Evolutionary conservation across 53 echinoderm and acorn worm species (phyloP), one percentile per base, ranked within the genome.

Genomic region (Stichopus horrens): DNA sequence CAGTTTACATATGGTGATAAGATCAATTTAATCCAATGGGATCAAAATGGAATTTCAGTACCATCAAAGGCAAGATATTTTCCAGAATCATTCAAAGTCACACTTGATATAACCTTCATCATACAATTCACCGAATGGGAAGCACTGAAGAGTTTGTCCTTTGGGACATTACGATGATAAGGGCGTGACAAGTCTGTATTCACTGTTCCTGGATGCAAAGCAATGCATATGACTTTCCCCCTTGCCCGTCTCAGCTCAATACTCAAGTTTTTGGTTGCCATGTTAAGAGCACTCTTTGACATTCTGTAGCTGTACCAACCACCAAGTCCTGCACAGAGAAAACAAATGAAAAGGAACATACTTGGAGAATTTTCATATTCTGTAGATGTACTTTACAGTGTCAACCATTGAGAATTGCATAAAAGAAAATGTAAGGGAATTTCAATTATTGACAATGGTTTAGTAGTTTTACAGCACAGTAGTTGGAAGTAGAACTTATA

Each of bases 221-320:
- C 91, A 68, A 96, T 68, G 58, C 96, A 96, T 52, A 96, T 92
- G 71, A 96, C 94, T 20, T 88, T 88, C 74, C 74, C 56, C 83
- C 78, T 90, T 8, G 83, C 57, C 23, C 92, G 86, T 57, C 96
- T 94, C 74, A 96, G 88, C 86, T 96, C 96, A 21, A 96, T 90
- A 88, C 94, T 93, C 66, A 96, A 90, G 76, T 94, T 96, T 82
- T 93, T 96, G 23, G 94, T 96, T n/a, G 96, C 94, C 94, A 94
- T 96, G 92, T 96, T 96, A 67, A 96, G 94, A 74, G 96, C 96
- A 13, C 91, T 91, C 86, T 96, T 96, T 20, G 96, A 96, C 96
- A 96, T 94, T 54, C 96, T 93, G 76, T 96, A 96, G 90, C 94
- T 94, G 92, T 96, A 96, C 96, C 96, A 96, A 53, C 96, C 96